phyloP scores from a whole-genome alignment of 2,888 invertebrate species.

The Balanococcus diminutus region DNA sequence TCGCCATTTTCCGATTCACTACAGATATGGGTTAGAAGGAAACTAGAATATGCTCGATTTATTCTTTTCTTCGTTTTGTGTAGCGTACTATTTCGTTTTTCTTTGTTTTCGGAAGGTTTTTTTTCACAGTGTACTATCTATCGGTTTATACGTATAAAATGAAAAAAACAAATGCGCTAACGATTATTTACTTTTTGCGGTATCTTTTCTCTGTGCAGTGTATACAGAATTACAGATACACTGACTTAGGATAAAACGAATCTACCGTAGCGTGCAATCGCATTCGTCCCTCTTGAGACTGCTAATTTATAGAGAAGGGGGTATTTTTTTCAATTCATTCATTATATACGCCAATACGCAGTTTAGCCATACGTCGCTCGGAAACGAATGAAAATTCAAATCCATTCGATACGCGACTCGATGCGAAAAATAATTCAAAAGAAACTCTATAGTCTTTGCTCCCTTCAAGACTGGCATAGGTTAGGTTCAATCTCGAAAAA shows the following conservation, averaged over 20 bases:
- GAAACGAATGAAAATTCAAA: not conserved
- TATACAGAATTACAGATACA: no score
- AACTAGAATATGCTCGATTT: slow-evolving; percentile 21
- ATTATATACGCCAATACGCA: not conserved
- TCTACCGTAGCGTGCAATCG: not conserved
- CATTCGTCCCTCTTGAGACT: not conserved
- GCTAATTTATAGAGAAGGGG: not conserved
- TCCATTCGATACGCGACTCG: not conserved
- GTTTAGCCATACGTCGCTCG: not conserved
- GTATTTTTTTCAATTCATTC: not conserved
- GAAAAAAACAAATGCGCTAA: not conserved
- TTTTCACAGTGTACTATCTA: no score
- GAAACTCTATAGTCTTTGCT: not conserved
- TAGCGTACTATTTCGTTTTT: not conserved
- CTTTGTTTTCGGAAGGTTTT: not conserved
- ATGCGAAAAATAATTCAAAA: not conserved
- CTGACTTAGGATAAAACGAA: not conserved
- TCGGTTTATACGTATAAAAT: not conserved
- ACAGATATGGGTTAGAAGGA: slow-evolving; percentile 37
- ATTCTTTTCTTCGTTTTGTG: not conserved
- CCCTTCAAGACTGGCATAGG: not conserved
- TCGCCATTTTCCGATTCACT: slow-evolving; percentile 37
- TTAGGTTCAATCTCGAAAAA: no score
- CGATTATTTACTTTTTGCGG: slow-evolving; percentile 20
- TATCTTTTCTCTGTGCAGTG: not conserved